Conservation (phyloP, 2,888 invertebrate genomes). For the Flexamia atlantica region DNA sequence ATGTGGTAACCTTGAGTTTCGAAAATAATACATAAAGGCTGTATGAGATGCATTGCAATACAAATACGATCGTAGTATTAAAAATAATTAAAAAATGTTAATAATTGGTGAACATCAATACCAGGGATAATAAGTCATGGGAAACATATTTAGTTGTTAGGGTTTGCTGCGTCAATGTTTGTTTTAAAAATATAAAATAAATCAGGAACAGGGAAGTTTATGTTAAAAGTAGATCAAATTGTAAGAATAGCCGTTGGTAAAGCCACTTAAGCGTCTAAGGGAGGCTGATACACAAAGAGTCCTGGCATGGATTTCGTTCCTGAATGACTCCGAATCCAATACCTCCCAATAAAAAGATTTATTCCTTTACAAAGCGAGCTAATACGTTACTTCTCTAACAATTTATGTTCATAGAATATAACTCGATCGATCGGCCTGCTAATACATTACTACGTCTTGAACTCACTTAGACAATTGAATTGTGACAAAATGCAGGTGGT, state of each 20-base stretch:
- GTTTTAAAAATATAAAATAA: too few species aligned
- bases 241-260: background rate
- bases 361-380: conserved; percentile 28
- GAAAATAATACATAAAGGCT: too few species aligned
- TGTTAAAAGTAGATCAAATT: background rate
- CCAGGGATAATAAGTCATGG: too few species aligned
- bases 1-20: too few species aligned
- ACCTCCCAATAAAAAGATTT: conserved; percentile 35
- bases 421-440: background rate
- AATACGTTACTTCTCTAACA: conserved; percentile 14
- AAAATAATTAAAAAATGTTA: too few species aligned
- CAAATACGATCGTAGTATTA: too few species aligned
- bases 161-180: too few species aligned
- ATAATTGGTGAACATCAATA: too few species aligned
- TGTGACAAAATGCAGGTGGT: background rate
- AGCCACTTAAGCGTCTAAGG: background rate
- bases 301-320: conserved; percentile 1
- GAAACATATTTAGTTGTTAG: too few species aligned
- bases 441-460: background rate
- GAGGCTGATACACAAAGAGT: conserved; percentile 1
- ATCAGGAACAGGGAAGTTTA: background rate
- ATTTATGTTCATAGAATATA: conserved; percentile 10
- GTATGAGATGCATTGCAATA: too few species aligned
- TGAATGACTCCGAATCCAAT: conserved; percentile 15
- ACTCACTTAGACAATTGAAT: background rate